Evolutionary conservation across 2,113 vertebrate genomes (phyloP).

Genomic region (Bungarus multicinctus): DNA sequence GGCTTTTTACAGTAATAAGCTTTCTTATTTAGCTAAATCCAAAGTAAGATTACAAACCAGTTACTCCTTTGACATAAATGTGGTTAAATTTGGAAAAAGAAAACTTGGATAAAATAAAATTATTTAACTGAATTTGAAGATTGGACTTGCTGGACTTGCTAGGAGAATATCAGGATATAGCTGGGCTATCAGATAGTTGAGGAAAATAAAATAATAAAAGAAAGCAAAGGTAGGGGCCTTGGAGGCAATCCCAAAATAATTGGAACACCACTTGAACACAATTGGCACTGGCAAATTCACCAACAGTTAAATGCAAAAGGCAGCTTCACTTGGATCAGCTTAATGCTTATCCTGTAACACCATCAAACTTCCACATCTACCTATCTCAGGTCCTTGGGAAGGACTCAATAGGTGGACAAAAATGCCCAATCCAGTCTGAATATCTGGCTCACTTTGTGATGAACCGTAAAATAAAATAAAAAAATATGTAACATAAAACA

Average conservation of each 20-base stretch:
- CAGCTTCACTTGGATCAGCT: neutral
- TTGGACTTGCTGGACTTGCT: neutral
- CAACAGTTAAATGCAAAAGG: neutral
- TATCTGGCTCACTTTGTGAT: neutral
- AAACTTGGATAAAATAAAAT: constrained; percentile 40
- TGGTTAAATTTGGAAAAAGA: constrained; percentile 33
- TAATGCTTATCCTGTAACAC: neutral
- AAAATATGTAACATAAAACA: neutral
- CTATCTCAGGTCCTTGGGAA: neutral
- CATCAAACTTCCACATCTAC: neutral
- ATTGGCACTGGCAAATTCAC: neutral
- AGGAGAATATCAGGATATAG: neutral
- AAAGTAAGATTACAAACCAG: constrained; percentile 54
- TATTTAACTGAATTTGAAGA: neutral
- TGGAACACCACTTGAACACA: neutral
- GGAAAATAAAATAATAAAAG: neutral
- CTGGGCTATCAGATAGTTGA: neutral
- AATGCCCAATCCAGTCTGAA: neutral
- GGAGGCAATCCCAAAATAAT: neutral
- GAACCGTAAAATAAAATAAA: neutral
- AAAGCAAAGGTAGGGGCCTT: neutral
- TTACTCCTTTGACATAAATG: constrained; percentile 45
- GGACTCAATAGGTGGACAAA: neutral
- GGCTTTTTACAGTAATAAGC: constrained; percentile 72
- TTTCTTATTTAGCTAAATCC: constrained; percentile 70